Conservation (phyloP, 2,797 vertebrate genomes). For the Staurois parvus region DNA sequence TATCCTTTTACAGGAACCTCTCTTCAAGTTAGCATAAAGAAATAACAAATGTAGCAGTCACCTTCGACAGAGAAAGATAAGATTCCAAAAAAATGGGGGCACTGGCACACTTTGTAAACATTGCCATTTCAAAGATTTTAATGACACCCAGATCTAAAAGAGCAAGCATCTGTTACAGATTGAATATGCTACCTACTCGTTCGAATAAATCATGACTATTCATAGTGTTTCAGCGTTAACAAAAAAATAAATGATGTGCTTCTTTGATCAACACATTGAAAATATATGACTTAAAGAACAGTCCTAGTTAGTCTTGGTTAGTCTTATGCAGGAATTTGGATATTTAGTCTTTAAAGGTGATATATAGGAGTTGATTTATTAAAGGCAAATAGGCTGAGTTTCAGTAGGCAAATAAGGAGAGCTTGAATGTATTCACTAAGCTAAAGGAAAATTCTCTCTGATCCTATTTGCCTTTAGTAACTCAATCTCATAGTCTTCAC, state of each 20-base stretch:
- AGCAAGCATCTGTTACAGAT: not conserved
- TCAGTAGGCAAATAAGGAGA: too few species aligned
- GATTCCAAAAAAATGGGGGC: not conserved
- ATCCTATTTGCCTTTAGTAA: too few species aligned
- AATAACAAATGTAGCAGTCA: slow-evolving; percentile 5
- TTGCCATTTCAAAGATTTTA: not conserved
- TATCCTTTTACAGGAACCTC: not conserved
- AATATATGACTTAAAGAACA: not conserved
- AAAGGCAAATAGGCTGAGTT: too few species aligned
- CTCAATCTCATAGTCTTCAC: too few species aligned
- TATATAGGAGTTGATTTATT: too few species aligned
- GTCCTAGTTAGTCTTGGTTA: not conserved
- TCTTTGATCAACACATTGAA: not conserved
- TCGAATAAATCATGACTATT: not conserved
- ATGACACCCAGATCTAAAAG: not conserved
- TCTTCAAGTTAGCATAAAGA: not conserved
- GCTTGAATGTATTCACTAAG: too few species aligned
- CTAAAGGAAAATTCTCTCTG: too few species aligned
- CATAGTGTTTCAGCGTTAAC: not conserved
- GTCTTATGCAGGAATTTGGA: not conserved
- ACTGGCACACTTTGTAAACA: not conserved
- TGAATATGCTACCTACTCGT: not conserved
- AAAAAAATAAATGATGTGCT: not conserved
- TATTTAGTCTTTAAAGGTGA: not conserved
- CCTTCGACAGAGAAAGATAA: not conserved